Percentiles rank a stretch among this genome's conserved stretches.
These are phyloP conservation scores for Tonatia bakeri DNA, from an alignment of 2,113 vertebrate species.

Conservation along the genomic window DNA sequence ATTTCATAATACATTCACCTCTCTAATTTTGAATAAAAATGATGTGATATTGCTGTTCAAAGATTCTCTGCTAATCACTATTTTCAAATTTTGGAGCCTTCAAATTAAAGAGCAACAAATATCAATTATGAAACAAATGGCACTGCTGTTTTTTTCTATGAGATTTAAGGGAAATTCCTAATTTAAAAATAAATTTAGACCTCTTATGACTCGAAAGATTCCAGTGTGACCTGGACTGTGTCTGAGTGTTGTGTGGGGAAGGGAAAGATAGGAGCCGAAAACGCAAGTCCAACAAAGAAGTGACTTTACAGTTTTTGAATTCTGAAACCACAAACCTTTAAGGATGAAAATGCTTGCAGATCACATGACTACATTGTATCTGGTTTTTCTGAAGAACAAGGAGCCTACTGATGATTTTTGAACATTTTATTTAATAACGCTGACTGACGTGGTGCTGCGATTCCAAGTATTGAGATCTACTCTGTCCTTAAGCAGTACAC, in stretches of 20 bases:
- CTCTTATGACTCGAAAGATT: neutral
- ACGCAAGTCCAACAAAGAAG: neutral
- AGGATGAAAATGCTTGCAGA: neutral
- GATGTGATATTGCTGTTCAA: neutral
- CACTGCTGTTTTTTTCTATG: neutral
- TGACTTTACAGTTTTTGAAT: neutral
- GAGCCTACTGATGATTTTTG: neutral
- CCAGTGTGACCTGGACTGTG: neutral
- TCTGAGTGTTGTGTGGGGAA: neutral
- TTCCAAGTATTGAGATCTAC: neutral
- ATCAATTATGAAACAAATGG: neutral
- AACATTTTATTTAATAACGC: neutral
- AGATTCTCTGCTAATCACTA: neutral
- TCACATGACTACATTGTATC: neutral
- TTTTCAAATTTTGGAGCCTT: neutral
- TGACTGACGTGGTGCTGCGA: neutral
- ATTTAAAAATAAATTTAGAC: slow-evolving; percentile 11
- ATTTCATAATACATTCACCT: neutral
- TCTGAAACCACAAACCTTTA: neutral
- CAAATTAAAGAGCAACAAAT: neutral
- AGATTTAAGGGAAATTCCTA: neutral
- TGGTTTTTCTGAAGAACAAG: neutral
- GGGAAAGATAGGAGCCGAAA: neutral
- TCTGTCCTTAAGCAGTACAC: neutral
- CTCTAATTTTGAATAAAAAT: neutral